These are phyloP conservation scores for Talpa occidentalis DNA, from an alignment of 2,113 vertebrate genomes.

Conservation along the genomic window DNA sequence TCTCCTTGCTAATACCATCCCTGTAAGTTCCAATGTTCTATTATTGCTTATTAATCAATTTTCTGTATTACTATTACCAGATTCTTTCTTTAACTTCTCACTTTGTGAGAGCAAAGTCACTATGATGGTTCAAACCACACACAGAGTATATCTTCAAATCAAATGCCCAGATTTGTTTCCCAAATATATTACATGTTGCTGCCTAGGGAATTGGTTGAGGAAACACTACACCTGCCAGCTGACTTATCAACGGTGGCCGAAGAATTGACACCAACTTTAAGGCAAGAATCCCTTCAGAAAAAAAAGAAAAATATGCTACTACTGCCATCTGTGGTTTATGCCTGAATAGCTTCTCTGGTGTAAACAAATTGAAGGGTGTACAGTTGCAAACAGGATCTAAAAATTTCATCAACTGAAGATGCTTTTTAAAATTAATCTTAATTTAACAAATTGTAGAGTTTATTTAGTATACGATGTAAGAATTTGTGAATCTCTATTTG, in stretches of 20 bases:
- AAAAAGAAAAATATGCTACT: constrained; percentile 22
- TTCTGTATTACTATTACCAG: constrained; percentile 27
- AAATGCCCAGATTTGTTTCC: constrained; percentile 25
- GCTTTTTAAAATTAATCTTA: constrained; percentile 53
- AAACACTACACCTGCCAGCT: constrained; percentile 47
- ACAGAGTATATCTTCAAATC: constrained; percentile 59
- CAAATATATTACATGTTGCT: constrained; percentile 38
- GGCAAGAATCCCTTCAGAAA: background rate
- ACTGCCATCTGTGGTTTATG: constrained; percentile 68
- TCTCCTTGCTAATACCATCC: background rate
- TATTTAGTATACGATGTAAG: constrained; percentile 1
- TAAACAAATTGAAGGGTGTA: background rate
- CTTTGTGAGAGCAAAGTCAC: constrained; percentile 32
- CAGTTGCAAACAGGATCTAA: constrained; percentile 22
- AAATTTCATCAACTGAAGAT: background rate
- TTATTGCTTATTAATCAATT: background rate
- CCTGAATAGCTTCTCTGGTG: constrained; percentile 40
- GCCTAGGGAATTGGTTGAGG: constrained; percentile 2
- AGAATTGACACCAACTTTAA: constrained; percentile 36
- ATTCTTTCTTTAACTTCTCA: constrained; percentile 22
- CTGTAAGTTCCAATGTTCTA: background rate
- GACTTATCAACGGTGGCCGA: background rate
- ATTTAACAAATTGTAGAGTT: background rate
- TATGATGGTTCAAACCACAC: constrained; percentile 66
- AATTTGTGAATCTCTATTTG: constrained; percentile 33